Evolutionary conservation across 2,113 vertebrate species (phyloP).

Genomic region (Chelonoidis abingdonii): DNA sequence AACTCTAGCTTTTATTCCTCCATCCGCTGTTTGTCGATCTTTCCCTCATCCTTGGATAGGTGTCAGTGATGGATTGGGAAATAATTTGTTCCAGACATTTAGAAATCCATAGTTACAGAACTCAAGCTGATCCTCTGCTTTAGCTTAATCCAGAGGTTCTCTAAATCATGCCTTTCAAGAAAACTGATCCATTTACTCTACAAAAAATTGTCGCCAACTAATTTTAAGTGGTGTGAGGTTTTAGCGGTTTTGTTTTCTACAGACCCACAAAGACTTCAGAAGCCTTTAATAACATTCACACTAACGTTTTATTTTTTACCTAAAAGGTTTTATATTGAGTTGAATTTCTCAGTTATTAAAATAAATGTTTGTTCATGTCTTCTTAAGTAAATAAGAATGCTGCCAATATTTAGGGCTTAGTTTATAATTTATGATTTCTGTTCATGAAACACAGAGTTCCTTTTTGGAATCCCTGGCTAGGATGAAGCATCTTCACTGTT

Average conservation of each 20-base stretch:
- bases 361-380: background rate
- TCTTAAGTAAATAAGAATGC: background rate
- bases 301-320: background rate
- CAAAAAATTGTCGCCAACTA: slow-evolving; percentile 22
- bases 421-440: background rate
- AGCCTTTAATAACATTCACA: background rate
- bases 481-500: background rate
- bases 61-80: slow-evolving; percentile 55
- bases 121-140: slow-evolving; percentile 54
- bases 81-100: slow-evolving; percentile 33
- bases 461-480: background rate
- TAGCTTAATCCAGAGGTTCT: slow-evolving; percentile 43
- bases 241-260: background rate
- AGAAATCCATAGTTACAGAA: slow-evolving; percentile 54
- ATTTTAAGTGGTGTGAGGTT: slow-evolving; percentile 25
- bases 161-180: slow-evolving; percentile 41
- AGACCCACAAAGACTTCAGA: background rate
- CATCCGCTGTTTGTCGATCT: slow-evolving; percentile 43
- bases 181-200: background rate
- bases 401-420: background rate
- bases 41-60: slow-evolving; percentile 39
- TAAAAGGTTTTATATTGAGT: background rate
- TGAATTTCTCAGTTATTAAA: background rate
- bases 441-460: background rate
- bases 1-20: slow-evolving; percentile 29